Evolutionary conservation across 2,888 invertebrate genomes (phyloP).

Genomic region (Agapostemon virescens): DNA sequence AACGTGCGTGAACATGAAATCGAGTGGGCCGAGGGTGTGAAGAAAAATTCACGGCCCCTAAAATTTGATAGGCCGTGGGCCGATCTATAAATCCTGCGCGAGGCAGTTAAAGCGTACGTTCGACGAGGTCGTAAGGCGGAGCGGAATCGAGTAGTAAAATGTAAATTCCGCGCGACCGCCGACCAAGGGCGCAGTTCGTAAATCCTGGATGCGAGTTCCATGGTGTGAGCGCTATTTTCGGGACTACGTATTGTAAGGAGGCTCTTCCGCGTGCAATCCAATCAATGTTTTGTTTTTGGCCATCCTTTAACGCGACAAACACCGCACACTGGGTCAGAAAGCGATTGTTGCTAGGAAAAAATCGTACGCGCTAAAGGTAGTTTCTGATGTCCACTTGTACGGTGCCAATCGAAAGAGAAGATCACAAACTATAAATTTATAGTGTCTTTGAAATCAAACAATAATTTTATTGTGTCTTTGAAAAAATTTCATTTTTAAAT

Average conservation of each 20-base stretch:
- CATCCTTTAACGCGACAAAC: not conserved
- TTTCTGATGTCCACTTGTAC: too few species aligned
- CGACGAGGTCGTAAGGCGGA: constrained; percentile 15
- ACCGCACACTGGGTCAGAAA: too few species aligned
- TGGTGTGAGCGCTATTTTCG: not conserved
- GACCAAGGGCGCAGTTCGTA: constrained; percentile 16
- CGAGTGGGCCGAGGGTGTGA: not conserved
- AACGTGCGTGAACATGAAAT: constrained; percentile 8
- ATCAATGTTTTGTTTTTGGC: not conserved
- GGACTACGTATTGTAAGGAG: not conserved
- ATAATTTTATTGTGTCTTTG: too few species aligned
- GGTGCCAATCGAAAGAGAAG: too few species aligned
- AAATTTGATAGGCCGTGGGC: constrained; percentile 35
- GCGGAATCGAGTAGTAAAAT: constrained; percentile 48
- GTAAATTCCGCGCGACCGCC: constrained; percentile 19
- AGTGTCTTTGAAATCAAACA: too few species aligned
- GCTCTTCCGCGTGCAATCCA: not conserved
- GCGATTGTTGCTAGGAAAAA: too few species aligned
- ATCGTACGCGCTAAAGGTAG: too few species aligned
- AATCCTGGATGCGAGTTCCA: constrained; percentile 20
- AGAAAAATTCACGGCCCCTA: constrained; percentile 32
- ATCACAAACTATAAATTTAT: too few species aligned
- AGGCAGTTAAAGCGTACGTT: constrained; percentile 19
- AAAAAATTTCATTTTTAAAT: too few species aligned
- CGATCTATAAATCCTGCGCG: constrained; percentile 19